These are phyloP conservation scores for Seriola quinqueradiata DNA, from an alignment of 2,113 vertebrate genomes.

Conservation along the genomic window DNA sequence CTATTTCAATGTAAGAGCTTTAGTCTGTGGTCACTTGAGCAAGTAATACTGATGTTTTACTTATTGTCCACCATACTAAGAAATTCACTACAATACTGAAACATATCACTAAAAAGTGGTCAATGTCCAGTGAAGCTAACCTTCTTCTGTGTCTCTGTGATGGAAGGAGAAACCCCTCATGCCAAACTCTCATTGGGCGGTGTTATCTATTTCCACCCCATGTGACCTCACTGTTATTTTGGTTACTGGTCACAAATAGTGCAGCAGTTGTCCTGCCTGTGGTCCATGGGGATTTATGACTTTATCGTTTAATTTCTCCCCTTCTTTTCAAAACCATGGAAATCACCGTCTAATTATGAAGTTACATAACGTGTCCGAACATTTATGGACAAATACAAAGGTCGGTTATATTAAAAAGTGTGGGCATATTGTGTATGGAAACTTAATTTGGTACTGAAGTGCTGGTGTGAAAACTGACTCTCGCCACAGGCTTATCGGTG, in stretches of 20 bases:
- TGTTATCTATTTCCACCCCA: constrained; percentile 52
- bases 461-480: constrained; percentile 39
- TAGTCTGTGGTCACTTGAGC: too few relatives aligned
- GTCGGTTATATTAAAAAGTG: background rate
- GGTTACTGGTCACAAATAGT: constrained; percentile 77
- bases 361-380: background rate
- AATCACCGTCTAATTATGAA: background rate
- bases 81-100: too few relatives aligned
- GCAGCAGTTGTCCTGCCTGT: constrained; percentile 68
- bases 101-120: too few relatives aligned
- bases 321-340: constrained; percentile 9
- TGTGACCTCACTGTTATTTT: constrained; percentile 74
- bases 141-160: constrained; percentile 34
- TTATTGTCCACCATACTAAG: too few relatives aligned
- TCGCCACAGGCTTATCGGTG: background rate
- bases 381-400: background rate
- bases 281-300: constrained; percentile 47
- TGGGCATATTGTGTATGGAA: background rate
- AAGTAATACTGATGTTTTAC: too few relatives aligned
- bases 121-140: background rate
- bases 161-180: constrained; percentile 26
- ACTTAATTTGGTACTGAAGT: background rate
- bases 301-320: constrained; percentile 43
- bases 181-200: constrained; percentile 33
- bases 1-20: too few relatives aligned